Conservation (phyloP, 2,888 invertebrate genomes). For the Luperina testacea region DNA sequence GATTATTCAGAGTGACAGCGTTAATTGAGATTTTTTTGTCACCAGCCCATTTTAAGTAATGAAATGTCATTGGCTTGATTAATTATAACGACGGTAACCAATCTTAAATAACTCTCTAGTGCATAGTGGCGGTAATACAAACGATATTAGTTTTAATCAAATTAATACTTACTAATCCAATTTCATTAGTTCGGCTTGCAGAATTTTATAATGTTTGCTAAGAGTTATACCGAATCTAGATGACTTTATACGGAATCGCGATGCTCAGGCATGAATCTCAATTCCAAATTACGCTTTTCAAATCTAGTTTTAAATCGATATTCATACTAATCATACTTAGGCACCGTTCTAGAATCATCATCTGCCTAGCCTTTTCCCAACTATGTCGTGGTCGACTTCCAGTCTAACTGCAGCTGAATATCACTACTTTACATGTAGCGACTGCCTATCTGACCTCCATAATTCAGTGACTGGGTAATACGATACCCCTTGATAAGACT, state of each 20-base stretch:
- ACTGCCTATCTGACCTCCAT: neutral
- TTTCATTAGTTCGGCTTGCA: neutral
- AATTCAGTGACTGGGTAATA: neutral
- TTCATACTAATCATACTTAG: neutral
- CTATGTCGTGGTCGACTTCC: neutral
- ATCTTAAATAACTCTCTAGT: neutral
- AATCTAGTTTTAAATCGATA: neutral
- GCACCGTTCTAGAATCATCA: neutral
- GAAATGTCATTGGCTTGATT: neutral
- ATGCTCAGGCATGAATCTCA: neutral
- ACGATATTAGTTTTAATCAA: neutral
- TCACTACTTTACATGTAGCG: neutral
- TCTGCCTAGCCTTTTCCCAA: neutral
- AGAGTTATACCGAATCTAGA: neutral
- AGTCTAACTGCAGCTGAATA: neutral
- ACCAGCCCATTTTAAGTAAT: neutral
- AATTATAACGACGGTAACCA: neutral
- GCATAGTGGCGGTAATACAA: neutral
- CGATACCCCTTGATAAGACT: neutral
- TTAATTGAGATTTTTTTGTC: slow-evolving; percentile 27
- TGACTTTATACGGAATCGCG: neutral
- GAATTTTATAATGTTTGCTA: neutral
- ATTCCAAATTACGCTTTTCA: neutral
- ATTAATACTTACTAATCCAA: neutral
- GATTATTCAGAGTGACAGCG: slow-evolving; percentile 16